Base-by-base conservation (phyloP, 30 jellyfish, hydroid and myxozoan genomes). In the Clytia hemisphaerica region DNA sequence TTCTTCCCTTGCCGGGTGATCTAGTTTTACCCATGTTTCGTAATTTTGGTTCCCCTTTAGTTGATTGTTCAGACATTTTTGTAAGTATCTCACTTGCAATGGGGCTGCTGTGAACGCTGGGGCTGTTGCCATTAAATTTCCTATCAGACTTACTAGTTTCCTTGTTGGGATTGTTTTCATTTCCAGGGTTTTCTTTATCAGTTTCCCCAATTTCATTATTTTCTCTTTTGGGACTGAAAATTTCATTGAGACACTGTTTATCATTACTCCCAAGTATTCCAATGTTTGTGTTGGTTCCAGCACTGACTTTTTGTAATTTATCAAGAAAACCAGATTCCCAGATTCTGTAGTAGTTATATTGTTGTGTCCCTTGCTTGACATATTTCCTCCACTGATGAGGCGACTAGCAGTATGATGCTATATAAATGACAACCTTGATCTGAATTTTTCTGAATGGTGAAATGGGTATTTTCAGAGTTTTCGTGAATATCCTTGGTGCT, bases 101-200 rank as follows among this genome's bases (percentile, higher is more conserved):
- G 70, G 70, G 70, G 48, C 70, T 55, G 70, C 46, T 19, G 70
- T 26, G 48, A 55, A 55, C 7, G 70, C 70, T 55, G 45, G 46
- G 45, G 70, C 70, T 16, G 70, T 55, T n/a, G n/a, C n/a, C n/a
- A n/a, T n/a, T n/a, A n/a, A n/a, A n/a, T n/a, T n/a, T n/a, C n/a
- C n/a, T n/a, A 19, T 44, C 45, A 32, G n/a, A 26, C 70, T 55
- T 44, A 46, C 70, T 9, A 55, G 70, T 5, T 6, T 55, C 32
- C 70, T 55, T 55, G 18, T 26, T 55, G 70, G 6, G 28, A 55
- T 55, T 44, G 6, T 5, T 55, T 44, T 44, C 46, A 19, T 5
- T 26, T 55, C 46, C 6, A 46, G 28, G 7, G 45, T 26, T 15
- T 55, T 26, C 21, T 55, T 42, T 19, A 42, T n/a, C n/a, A 40